Evolutionary conservation across 2,797 vertebrate species (phyloP).

Genomic region (Cossypha caffra): DNA sequence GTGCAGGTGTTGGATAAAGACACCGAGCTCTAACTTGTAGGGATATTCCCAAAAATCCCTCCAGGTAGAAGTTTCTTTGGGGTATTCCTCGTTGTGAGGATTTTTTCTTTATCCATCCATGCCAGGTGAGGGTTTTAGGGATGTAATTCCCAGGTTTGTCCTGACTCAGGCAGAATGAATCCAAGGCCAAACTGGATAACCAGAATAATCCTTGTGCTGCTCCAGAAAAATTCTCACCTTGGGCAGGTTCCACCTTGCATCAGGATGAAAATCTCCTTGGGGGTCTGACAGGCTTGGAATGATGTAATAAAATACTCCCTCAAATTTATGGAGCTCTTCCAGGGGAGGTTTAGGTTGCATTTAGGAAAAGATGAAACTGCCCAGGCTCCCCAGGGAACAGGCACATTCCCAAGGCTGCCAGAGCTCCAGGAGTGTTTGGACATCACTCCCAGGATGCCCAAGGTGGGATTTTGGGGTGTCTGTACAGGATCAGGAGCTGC

Average conservation of each 20-base stretch:
- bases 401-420: background rate
- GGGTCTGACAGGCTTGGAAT: background rate
- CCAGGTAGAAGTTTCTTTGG: background rate
- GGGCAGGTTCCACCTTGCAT: background rate
- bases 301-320: background rate
- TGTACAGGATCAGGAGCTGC: rapidly evolving
- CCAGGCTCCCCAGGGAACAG: background rate
- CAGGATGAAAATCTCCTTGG: background rate
- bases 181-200: background rate
- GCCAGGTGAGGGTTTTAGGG: background rate
- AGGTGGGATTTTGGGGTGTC: background rate
- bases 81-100: background rate
- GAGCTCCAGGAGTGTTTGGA: background rate
- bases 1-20: background rate
- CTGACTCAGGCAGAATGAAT: background rate
- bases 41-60: background rate
- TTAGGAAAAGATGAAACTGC: background rate
- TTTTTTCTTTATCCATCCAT: background rate
- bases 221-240: background rate
- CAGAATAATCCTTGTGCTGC: background rate
- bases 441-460: rapidly evolving
- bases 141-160: background rate
- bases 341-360: background rate
- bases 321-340: background rate
- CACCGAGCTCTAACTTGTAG: rapidly evolving